A percentile compares a stretch with the other conserved stretches of the same genome.
Conservation (phyloP, 2,888 invertebrate genomes). For the Caradrina clavipalpis region DNA sequence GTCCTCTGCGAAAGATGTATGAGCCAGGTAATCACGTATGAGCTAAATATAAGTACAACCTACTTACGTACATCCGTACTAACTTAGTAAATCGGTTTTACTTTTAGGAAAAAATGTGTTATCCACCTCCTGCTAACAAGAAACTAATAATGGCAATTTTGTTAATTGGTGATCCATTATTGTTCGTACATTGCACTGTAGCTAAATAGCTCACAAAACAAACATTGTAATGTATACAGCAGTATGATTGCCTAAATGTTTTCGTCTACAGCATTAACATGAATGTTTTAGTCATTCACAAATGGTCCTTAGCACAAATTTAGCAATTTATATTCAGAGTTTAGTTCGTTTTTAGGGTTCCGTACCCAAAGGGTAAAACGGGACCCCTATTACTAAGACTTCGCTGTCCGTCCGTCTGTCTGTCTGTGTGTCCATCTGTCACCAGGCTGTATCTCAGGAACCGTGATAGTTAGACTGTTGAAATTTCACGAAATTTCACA, state of each 20-base stretch:
- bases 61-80: background rate
- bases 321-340: conserved; percentile 53
- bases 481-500: too few relatives aligned
- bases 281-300: conserved; percentile 34
- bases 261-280: conserved; percentile 22
- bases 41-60: conserved; percentile 6
- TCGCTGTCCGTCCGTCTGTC: too few relatives aligned
- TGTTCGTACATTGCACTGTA: background rate
- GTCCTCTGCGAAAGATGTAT: conserved; percentile 44
- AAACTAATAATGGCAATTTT: background rate
- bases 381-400: too few relatives aligned
- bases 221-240: conserved; percentile 12
- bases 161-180: background rate
- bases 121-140: too few relatives aligned
- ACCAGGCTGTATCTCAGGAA: too few relatives aligned
- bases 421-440: too few relatives aligned
- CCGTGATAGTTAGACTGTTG: too few relatives aligned
- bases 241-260: conserved; percentile 9
- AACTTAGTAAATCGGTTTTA: background rate
- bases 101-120: background rate
- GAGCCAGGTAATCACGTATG: conserved; percentile 16
- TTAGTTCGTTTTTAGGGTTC: conserved; percentile 44
- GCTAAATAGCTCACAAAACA: conserved; percentile 2
- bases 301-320: conserved; percentile 41
- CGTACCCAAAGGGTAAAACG: too few relatives aligned